Percentiles rank a stretch among this genome's conserved stretches.
Conservation (phyloP, 1,140 invertebrate species). For the Achatina immaculata region DNA sequence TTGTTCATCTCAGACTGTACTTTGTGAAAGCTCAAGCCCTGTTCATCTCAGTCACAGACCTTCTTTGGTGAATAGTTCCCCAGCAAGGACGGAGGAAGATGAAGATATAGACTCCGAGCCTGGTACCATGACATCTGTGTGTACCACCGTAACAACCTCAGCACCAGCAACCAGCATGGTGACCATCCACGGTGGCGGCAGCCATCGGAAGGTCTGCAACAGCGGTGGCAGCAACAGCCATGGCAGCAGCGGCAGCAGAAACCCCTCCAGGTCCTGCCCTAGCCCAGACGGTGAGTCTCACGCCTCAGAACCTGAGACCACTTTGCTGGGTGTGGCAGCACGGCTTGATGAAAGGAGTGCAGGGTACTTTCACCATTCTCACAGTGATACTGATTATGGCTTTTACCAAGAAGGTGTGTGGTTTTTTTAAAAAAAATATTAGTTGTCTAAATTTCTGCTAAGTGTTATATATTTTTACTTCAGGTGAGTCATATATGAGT, state of each 20-base stretch:
- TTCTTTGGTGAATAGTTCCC: background rate
- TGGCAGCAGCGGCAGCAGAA: background rate
- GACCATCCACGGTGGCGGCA: background rate
- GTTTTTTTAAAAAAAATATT: too few relatives aligned
- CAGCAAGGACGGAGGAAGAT: background rate
- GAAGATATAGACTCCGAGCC: background rate
- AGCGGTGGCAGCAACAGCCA: background rate
- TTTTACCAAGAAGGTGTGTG: constrained; percentile 19
- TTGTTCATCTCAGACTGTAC: background rate
- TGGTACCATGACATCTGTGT: background rate
- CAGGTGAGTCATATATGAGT: too few relatives aligned
- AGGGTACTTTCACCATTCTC: background rate
- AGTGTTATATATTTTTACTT: too few relatives aligned
- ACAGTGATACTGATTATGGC: background rate
- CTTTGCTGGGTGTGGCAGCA: constrained; percentile 21
- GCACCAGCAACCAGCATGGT: background rate
- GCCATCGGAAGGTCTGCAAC: background rate
- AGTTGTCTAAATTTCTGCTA: too few relatives aligned
- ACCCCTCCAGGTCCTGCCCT: constrained; percentile 26
- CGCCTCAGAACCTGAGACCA: background rate
- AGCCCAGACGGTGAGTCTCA: constrained; percentile 21
- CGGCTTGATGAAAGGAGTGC: constrained; percentile 18
- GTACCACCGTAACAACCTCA: background rate
- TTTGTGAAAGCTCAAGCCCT: background rate
- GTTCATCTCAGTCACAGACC: background rate